Base-by-base conservation (phyloP, 2,113 vertebrate species). In the Galbula dea region DNA sequence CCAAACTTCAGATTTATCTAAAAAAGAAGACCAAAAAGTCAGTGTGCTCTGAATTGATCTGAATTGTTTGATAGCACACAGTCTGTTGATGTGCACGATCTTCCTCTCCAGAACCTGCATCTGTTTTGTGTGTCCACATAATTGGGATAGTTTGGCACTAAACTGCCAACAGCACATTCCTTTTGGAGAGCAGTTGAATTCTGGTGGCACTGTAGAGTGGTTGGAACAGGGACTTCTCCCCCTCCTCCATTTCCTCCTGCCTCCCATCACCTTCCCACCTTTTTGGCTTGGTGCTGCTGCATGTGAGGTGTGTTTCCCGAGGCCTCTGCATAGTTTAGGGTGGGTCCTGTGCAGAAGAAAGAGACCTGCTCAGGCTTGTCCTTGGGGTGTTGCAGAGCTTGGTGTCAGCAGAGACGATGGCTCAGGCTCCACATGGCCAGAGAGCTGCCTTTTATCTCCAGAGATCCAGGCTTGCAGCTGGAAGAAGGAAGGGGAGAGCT, bases 291-390 rank as follows among this genome's bases (percentile, higher is more conserved):
- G 3, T 6, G 46, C 54, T 58, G 46, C 93, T 67, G 34, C 6
- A 8, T 17, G 46, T 29, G 4, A 16, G 69, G 49, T 24, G 73
- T 14, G 54, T 91, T 94, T 88, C 69, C 80, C 9, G 2, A 41
- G 91, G 89, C 89, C 77, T 73, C 30, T 18, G 58, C 69, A 3
- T 18, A 46, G 90, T 68, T 86, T 55, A 3, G 94, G 94, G 92
- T 91, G 92, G 72, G 41, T 90, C 93, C 86, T 57, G 81, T 88
- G 90, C 91, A 75, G 30, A 55, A 34, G 36, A n/a, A n/a, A n/a
- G 86, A 41, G 54, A 66, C 76, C 74, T 95, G 95, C 85, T 16
- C 2, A 49, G 95, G 69, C 95, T 78, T 94, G 95, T 94, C 68
- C 74, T 13, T 27, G 78, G 34, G 82, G 22, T 51, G 68, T 43